These are phyloP conservation scores for Empidonax traillii DNA, from an alignment of 2,113 vertebrate species.

Conservation along the genomic window DNA sequence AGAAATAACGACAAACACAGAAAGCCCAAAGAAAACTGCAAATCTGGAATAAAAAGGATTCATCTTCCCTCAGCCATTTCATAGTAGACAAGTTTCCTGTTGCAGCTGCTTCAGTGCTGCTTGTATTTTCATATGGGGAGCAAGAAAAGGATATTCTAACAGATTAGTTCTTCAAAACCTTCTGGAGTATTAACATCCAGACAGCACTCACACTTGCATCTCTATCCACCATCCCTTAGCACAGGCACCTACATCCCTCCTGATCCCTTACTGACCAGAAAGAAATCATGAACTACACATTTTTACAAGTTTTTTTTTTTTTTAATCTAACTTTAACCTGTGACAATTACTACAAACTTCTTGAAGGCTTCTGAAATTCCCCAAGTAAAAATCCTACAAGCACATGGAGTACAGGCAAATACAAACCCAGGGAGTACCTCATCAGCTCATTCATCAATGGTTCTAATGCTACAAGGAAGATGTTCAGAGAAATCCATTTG, in stretches of 20 bases:
- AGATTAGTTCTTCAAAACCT: background rate
- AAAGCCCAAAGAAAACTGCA: background rate
- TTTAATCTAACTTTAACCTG: background rate
- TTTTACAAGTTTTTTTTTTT: background rate
- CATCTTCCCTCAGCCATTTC: background rate
- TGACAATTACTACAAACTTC: background rate
- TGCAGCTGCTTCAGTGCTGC: background rate
- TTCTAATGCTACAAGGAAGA: background rate
- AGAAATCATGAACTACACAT: background rate
- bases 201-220: background rate
- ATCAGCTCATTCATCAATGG: background rate
- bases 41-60: background rate
- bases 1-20: background rate
- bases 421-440: background rate
- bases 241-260: background rate
- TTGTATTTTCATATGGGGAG: background rate
- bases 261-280: background rate
- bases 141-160: background rate
- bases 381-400: background rate
- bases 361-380: background rate
- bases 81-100: background rate
- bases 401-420: rapidly evolving
- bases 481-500: background rate
- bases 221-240: background rate
- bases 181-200: background rate